These are phyloP conservation scores for Drosophila cardini DNA, from an alignment of 1,140 invertebrate genomes.

Conservation along the genomic window DNA sequence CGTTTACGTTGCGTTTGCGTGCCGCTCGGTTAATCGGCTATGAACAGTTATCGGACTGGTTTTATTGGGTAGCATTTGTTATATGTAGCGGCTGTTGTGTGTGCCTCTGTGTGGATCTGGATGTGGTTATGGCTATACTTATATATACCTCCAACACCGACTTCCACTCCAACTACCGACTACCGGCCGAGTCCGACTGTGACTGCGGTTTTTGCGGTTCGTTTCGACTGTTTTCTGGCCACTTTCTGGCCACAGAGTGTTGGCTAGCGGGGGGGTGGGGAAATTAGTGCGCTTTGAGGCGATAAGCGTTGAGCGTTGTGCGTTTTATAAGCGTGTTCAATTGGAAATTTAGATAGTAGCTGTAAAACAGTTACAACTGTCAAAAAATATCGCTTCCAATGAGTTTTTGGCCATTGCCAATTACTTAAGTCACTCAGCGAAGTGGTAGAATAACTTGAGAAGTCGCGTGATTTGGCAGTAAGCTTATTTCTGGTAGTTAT, in stretches of 20 bases:
- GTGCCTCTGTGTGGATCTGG: slow-evolving; percentile 5
- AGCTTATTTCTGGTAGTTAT: background rate
- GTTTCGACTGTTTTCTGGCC: background rate
- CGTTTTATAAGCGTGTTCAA: slow-evolving; percentile 71
- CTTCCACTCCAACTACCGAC: background rate
- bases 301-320: slow-evolving; percentile 59
- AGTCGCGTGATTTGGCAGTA: too few relatives aligned
- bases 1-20: slow-evolving; percentile 64
- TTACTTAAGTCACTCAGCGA: slow-evolving; percentile 20
- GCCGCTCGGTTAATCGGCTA: slow-evolving; percentile 76
- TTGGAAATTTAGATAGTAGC: slow-evolving; percentile 73
- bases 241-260: slow-evolving; percentile 63
- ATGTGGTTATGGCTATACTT: slow-evolving; percentile 3
- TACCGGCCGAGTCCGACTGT: background rate
- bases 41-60: slow-evolving; percentile 81
- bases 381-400: slow-evolving; percentile 42
- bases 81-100: slow-evolving; percentile 49
- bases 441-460: too few relatives aligned
- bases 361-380: slow-evolving; percentile 37
- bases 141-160: background rate
- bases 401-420: slow-evolving; percentile 5
- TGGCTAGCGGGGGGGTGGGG: slow-evolving; percentile 26
- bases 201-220: slow-evolving; percentile 19
- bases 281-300: slow-evolving; percentile 72
- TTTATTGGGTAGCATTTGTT: slow-evolving; percentile 73